A percentile compares a stretch with the other conserved stretches of the same genome.
These are phyloP conservation scores for Steromphala cineraria DNA, from an alignment of 2,888 invertebrate species.

Conservation along the genomic window DNA sequence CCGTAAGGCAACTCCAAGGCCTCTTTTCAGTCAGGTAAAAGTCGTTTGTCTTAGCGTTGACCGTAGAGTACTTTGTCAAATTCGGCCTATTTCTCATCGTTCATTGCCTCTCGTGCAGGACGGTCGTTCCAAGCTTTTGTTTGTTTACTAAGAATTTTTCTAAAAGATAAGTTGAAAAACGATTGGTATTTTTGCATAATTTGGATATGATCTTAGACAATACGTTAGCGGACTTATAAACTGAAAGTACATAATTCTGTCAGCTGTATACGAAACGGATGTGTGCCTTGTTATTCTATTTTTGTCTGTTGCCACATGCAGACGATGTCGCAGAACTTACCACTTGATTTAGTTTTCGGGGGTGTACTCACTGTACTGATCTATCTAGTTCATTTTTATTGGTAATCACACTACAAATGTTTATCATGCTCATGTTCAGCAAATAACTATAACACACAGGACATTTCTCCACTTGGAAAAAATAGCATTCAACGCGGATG, in stretches of 20 bases:
- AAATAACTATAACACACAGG: too few species aligned
- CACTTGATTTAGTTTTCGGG: not conserved
- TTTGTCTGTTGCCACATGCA: conserved; percentile 16
- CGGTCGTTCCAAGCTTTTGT: conserved; percentile 7
- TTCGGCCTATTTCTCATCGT: conserved; percentile 3
- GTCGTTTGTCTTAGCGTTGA: not conserved
- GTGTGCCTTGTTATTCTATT: not conserved
- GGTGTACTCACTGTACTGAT: not conserved
- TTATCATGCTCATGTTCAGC: too few species aligned
- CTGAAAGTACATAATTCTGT: not conserved
- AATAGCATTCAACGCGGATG: too few species aligned
- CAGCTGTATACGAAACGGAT: conserved; percentile 6
- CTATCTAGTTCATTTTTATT: not conserved
- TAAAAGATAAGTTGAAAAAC: not conserved
- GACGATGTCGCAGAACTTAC: conserved; percentile 9
- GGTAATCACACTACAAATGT: too few species aligned
- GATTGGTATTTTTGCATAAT: too few species aligned
- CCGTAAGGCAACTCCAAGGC: not conserved
- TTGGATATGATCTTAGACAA: too few species aligned
- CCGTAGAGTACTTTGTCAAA: conserved; percentile 11
- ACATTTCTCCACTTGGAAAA: too few species aligned
- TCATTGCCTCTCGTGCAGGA: not conserved
- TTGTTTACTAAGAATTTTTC: conserved; percentile 6
- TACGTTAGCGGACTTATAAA: too few species aligned
- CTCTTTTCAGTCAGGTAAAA: conserved; percentile 9